phyloP scores from a whole-genome alignment of 2,888 invertebrate genomes.

The Incurvaria masculella region DNA sequence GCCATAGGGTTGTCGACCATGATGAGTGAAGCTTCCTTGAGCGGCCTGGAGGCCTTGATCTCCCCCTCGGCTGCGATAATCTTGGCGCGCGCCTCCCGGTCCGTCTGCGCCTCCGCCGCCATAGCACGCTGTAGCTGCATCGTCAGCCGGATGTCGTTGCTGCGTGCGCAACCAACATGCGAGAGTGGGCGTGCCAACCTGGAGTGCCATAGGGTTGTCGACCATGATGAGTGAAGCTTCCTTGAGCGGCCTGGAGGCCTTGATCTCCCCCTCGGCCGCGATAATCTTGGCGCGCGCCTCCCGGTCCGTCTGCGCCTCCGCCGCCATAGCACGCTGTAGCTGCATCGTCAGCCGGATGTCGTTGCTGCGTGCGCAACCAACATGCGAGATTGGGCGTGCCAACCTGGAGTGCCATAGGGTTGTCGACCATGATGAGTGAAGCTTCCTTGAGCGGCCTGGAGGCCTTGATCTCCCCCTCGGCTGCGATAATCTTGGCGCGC shows the following conservation, averaged over 20 bases:
- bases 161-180: too few species aligned
- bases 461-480: slow-evolving; percentile 82
- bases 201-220: slow-evolving; percentile 72
- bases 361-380: too few species aligned
- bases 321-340: slow-evolving; percentile 66
- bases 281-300: slow-evolving; percentile 70
- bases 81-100: slow-evolving; percentile 66
- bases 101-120: slow-evolving; percentile 69
- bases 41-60: slow-evolving; percentile 78
- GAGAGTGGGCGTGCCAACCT: too few species aligned
- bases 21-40: slow-evolving; percentile 85
- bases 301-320: slow-evolving; percentile 65
- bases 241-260: slow-evolving; percentile 78
- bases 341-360: slow-evolving; percentile 54
- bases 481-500: slow-evolving; percentile 67
- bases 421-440: slow-evolving; percentile 78
- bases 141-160: slow-evolving; percentile 51
- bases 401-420: slow-evolving; percentile 70
- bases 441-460: slow-evolving; percentile 84
- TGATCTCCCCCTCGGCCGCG: slow-evolving; percentile 78
- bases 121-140: slow-evolving; percentile 63
- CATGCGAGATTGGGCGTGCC: too few species aligned
- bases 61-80: slow-evolving; percentile 75
- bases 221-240: slow-evolving; percentile 86
- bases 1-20: slow-evolving; percentile 82